Base-by-base conservation (phyloP, 37 sponge, comb jelly and placozoan species). In the Hexactinellida sp. region DNA sequence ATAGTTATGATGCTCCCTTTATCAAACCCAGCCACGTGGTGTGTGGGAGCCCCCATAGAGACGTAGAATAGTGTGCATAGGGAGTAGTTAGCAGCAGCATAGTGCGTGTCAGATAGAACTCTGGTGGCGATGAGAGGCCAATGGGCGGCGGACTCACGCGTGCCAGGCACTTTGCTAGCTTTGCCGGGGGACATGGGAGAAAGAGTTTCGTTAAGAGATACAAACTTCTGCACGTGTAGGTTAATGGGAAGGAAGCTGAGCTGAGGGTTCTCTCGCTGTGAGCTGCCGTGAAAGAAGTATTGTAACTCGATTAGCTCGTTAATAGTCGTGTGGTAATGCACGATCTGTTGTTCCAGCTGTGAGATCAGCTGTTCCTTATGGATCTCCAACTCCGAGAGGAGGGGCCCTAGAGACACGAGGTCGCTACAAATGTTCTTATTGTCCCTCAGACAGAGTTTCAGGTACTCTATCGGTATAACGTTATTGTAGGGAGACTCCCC, bases 201-300 rank as follows among this genome's bases (percentile, higher is more conserved):
- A 3, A 23, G 3, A n/a, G 25, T 5, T 23, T 63, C 76, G 13
- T 63, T n/a, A 32, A n/a, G 1, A 21, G 76, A 63, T 25, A 63
- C 13, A 7, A 63, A 63, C 34, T 63, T 63, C 3, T 63, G 76
- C 5, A 63, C 30, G 34, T 63, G 76, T 32, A 63, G 30, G 76
- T 63, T 63, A n/a, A 63, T 63, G 25, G 76, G 76, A 3, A 63
- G 76, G 76, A 63, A 63, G 13, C 76, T 63, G 3, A 63, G 76
- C 76, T 63, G 3, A 3, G 76, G 5, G 13, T 63, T 25, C 5
- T n/a, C 25, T n/a, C 76, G 76, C 13, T 63, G 25, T 25, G 76
- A 63, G 76, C 76, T 63, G 25, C 19, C 76, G 34, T 63, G 76
- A n/a, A 63, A 63, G 76, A 63, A 63, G 34, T 32, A 63, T 28